phyloP scores from a whole-genome alignment of 2,888 invertebrate species.

The Caenorhabditis sp. region DNA sequence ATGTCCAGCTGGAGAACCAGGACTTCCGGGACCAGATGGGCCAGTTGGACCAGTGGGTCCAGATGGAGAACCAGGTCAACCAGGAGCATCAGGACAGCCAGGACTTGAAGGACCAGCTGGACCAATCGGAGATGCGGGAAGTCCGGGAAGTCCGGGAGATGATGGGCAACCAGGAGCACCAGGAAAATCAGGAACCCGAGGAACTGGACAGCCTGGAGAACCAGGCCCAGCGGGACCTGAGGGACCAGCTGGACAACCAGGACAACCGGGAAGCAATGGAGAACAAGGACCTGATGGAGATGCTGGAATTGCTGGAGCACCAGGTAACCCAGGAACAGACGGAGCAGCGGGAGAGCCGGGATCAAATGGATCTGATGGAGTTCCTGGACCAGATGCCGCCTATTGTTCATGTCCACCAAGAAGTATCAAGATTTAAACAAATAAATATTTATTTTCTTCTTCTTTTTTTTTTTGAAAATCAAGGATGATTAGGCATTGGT shows the following conservation, averaged over 20 bases:
- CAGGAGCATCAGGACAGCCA: conserved; percentile 46
- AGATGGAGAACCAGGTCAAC: conserved; percentile 45
- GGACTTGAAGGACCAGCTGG: conserved; percentile 50
- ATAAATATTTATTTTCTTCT: background rate
- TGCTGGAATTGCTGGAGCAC: conserved; percentile 43
- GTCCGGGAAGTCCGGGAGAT: conserved; percentile 42
- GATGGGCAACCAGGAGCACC: conserved; percentile 47
- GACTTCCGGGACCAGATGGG: conserved; percentile 46
- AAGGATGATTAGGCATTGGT: too few relatives aligned
- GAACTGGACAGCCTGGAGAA: conserved; percentile 44
- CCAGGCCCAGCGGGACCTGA: conserved; percentile 43
- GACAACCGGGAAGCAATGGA: conserved; percentile 45
- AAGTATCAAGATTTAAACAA: conserved; percentile 9
- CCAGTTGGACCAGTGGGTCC: conserved; percentile 45
- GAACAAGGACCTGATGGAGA: conserved; percentile 42
- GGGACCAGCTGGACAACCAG: conserved; percentile 43
- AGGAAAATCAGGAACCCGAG: conserved; percentile 43
- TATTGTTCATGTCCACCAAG: conserved; percentile 48
- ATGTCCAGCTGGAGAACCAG: conserved; percentile 47
- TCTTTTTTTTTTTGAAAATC: too few relatives aligned
- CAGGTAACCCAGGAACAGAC: conserved; percentile 38
- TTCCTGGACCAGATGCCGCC: conserved; percentile 47
- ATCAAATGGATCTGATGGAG: conserved; percentile 32
- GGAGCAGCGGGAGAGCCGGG: conserved; percentile 40
- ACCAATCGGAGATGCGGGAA: conserved; percentile 48